These are phyloP conservation scores for Grantiella picta DNA, from an alignment of 2,113 vertebrate genomes.

Conservation along the genomic window DNA sequence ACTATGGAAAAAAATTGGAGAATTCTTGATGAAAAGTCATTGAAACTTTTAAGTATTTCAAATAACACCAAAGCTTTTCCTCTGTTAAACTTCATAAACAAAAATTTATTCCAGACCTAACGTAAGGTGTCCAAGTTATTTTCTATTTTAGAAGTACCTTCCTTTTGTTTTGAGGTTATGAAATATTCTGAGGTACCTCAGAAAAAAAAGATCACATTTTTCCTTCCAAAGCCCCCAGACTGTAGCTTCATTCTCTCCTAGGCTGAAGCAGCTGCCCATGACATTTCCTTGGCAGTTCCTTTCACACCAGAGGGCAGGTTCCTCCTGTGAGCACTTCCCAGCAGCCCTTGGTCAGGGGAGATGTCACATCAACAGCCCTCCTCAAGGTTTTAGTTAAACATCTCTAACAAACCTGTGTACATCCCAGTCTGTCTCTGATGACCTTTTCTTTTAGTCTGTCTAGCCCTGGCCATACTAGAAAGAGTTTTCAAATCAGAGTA, in stretches of 20 bases:
- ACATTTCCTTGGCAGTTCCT: background rate
- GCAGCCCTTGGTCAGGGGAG: background rate
- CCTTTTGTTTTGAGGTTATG: background rate
- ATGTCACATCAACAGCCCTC: background rate
- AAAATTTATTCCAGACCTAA: background rate
- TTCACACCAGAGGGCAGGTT: background rate
- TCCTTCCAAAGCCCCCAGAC: background rate
- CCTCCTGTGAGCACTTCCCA: background rate
- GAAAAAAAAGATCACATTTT: background rate
- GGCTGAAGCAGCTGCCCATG: background rate
- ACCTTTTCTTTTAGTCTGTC: background rate
- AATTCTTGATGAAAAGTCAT: background rate
- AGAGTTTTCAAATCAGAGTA: background rate
- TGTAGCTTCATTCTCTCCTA: background rate
- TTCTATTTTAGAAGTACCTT: background rate
- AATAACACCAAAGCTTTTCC: background rate
- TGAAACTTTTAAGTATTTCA: background rate
- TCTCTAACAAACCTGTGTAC: background rate
- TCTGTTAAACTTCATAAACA: background rate
- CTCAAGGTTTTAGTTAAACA: background rate
- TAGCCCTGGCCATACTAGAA: background rate
- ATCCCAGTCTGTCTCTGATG: background rate
- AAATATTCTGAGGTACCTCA: background rate
- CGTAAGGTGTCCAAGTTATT: background rate
- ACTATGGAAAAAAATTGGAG: background rate